Conservation (phyloP, 2,797 vertebrate genomes). For the Thaleichthys pacificus region DNA sequence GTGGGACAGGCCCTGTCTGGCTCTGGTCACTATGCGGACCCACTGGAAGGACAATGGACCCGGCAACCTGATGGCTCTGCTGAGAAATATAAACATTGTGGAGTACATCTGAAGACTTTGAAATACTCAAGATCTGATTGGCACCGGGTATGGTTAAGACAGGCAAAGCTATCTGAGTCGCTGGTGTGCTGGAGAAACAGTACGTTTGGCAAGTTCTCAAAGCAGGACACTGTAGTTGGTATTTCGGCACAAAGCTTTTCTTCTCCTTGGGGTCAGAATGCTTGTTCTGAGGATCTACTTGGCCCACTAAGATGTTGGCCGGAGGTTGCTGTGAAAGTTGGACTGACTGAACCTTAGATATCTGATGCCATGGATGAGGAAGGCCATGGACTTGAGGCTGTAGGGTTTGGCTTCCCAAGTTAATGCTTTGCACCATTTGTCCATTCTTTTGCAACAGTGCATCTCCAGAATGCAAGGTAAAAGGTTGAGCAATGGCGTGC, state of each 20-base stretch:
- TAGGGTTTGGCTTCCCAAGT: slow-evolving; percentile 72
- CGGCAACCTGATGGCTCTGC: slow-evolving; percentile 65
- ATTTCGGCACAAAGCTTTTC: slow-evolving; percentile 87
- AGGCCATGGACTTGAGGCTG: slow-evolving; percentile 77
- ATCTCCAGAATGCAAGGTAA: slow-evolving; percentile 66
- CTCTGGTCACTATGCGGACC: slow-evolving; percentile 77
- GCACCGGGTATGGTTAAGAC: slow-evolving; percentile 76
- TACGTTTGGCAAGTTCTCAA: slow-evolving; percentile 77
- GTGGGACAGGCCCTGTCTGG: slow-evolving; percentile 71
- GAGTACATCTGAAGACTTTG: slow-evolving; percentile 70
- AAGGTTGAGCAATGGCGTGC: slow-evolving; percentile 63
- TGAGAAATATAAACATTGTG: slow-evolving; percentile 74
- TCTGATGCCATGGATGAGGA: slow-evolving; percentile 79
- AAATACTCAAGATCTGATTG: slow-evolving; percentile 64
- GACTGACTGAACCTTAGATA: slow-evolving; percentile 72
- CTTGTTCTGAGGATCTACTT: slow-evolving; percentile 64
- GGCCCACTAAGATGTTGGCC: slow-evolving; percentile 66
- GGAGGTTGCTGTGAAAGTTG: slow-evolving; percentile 63
- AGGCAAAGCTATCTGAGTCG: slow-evolving; percentile 71
- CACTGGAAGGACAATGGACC: slow-evolving; percentile 75
- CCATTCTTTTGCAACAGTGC: slow-evolving; percentile 60
- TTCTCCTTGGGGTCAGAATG: slow-evolving; percentile 59
- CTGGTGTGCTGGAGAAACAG: slow-evolving; percentile 70
- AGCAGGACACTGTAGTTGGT: slow-evolving; percentile 85
- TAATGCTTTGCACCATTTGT: slow-evolving; percentile 75